Base-by-base conservation (phyloP, 2,888 invertebrate species). In the Caenorhabditis sp. region DNA sequence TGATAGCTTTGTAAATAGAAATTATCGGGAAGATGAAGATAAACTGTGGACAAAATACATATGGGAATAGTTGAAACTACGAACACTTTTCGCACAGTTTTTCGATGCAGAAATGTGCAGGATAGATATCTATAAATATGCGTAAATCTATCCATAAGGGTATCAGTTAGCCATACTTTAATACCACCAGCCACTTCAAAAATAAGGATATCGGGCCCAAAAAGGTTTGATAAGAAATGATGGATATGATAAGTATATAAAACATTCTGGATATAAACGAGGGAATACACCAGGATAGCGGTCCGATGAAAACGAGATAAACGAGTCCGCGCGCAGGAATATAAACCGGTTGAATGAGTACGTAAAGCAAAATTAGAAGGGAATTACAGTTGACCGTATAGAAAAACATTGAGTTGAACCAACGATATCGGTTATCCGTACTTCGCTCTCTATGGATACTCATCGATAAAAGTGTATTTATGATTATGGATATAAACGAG, bases 341-440 rank as follows among this genome's bases (percentile, higher is more conserved):
- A 32, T 15, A 30, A 6, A 46, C 48, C 6, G 66, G 56, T 22
- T 56, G 66, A 8, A 65, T 9, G 11, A 37, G 27, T 2, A 39
- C 20, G n/a, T 32, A 41, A 24, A 66, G 22, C 7, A 48, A 7
- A 3, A 39, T 5, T 2, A 66, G 17, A 1, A 37, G 13, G 1
- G 37, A 35, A 15, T 37, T 66, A 48, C 41, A 32, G 48, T 48
- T 56, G 15, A 48, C 37, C 2, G 32, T 50, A 22, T 41, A 56
- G 3, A 66, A 48, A 15, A 66, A 66, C 13, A 66, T 56, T 9
- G 48, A 50, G 50, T 66, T 66, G 50, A 66, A 66, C 56, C 56
- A 56, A 4, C 66, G 66, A 17, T 48, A 56, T 0, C 66, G 48
- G 24, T 66, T 66, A 11, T 50, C 56, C 3, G 56, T 56, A n/a